Evolutionary conservation across 2,113 vertebrate species (phyloP), one percentile per base, ranked within the genome.

Genomic region (Bubalus kerabau): DNA sequence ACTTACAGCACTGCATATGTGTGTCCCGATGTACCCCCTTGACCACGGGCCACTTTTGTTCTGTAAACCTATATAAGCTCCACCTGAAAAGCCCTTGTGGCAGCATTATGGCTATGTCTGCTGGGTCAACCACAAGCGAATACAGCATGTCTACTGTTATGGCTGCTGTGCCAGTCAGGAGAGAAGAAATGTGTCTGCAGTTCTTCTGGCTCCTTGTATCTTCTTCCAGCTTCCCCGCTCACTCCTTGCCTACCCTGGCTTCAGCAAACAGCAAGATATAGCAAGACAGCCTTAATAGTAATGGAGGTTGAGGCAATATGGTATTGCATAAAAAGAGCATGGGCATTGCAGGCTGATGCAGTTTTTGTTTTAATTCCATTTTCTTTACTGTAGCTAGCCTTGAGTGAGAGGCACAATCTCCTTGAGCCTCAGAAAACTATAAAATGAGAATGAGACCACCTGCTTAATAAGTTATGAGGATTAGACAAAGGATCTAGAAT

Each of bases 291-390:
- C 78, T 97, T 93, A 95, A 46, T 90, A 87, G 48, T 87, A 91
- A 52, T 40, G 87, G 64, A 76, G 40, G 32, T 82, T 94, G 67
- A 92, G 48, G 43, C 87, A 91, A 12, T 85, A 32, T 50, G 3
- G 17, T 67, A 14, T 76, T 84, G 43, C 21, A 46, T 62, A 62
- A 52, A 87, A 95, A 67, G 26, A 82, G 52, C 17, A 36, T 80
- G 56, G 56, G 40, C 11, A n/a, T 91, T 95, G 30, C 1, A 32
- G 6, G 93, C 46, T 96, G 43, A 32, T 56, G 24, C 15, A 21
- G 5, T 87, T 30, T 94, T 94, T 87, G 78, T 81, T 90, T 78
- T 94, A 95, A 74, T 84, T 94, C 43, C 32, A 16, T 86, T 91
- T 91, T 85, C 24, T n/a, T 91, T 76, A 50, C 52, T 54, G 30